Base-by-base conservation (phyloP, 1,140 invertebrate genomes). In the Diachasmimorpha longicaudata region DNA sequence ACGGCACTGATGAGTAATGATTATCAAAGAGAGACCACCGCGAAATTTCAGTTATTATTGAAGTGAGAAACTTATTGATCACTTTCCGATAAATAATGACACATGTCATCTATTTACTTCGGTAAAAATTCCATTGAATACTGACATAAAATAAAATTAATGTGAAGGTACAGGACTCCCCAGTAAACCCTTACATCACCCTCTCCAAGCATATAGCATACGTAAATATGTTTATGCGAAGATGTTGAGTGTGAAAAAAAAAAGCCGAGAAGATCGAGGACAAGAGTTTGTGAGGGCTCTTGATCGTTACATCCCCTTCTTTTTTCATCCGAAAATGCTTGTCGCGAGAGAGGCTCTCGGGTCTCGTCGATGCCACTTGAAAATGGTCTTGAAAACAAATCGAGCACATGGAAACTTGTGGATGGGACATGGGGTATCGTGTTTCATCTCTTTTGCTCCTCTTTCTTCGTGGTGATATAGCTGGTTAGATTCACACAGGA, bases 331-430 rank as follows among this genome's bases (percentile, higher is more conserved):
- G 19, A 69, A n/a, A n/a, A 69, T 69, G 13, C 3, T 42, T 8
- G 13, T 70, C 1, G 31, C 36, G 11, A 23, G 23, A 23, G 23
- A 70, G 19, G 46, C 10, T 69, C 25, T 25, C 11, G 37, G 13
- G 13, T 48, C n/a, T 16, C 36, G 76, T 74, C 67, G 58, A 58
- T 39, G 78, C 72, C 19, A 55, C 42, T 68, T 46, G n/a, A 63
- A 70, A 66, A 42, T 23, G 72, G 75, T 72, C 81, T 81, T 75
- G 58, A 69, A 68, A 81, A 78, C 79, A 83, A 83, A 83, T 82
- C 79, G 81, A 82, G 71, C 81, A 68, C 23, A 66, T 31, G 25
- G 63, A 10, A 66, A 77, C 67, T 68, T 48, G 37, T 71, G 31
- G 23, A 73, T 23, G 25, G 36, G 19, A 42, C n/a, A 25, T 70